A percentile compares a stretch with the other conserved stretches of the same genome.
Evolutionary conservation across 2,797 vertebrate genomes (phyloP).

Genomic region (Rousettus madagascariensis): DNA sequence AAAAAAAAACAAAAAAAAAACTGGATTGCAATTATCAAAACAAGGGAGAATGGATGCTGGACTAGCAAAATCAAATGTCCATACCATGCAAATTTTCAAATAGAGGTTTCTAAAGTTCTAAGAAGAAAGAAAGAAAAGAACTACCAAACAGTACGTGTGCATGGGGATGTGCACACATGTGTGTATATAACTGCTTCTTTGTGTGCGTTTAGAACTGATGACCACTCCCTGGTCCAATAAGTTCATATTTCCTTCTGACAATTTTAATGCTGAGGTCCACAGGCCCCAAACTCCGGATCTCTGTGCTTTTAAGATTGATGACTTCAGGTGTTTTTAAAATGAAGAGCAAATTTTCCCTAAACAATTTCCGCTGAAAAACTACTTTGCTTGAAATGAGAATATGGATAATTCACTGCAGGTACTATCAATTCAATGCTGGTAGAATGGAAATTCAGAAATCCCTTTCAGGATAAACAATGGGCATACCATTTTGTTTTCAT

Average conservation of each 20-base stretch:
- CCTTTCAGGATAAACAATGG: background rate
- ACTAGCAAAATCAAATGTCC: background rate
- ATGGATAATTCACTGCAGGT: background rate
- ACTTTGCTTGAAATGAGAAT: background rate
- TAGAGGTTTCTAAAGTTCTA: background rate
- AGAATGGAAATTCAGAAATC: background rate
- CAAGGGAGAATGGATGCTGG: background rate
- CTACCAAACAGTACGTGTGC: background rate
- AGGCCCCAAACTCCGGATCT: background rate
- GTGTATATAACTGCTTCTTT: background rate
- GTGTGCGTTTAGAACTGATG: background rate
- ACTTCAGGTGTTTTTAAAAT: background rate
- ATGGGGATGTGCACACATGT: too few species aligned
- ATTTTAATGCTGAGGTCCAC: background rate
- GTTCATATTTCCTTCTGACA: background rate
- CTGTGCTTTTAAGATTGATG: background rate
- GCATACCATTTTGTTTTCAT: background rate
- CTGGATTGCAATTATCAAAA: background rate
- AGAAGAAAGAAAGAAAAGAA: background rate
- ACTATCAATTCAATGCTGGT: background rate
- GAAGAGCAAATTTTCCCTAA: background rate
- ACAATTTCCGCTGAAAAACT: conserved; percentile 8
- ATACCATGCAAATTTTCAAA: background rate
- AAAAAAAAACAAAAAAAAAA: background rate
- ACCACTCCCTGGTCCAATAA: background rate